Evolutionary conservation across 2,113 vertebrate genomes (phyloP).

Genomic region (Gasterosteus nipponicus): DNA sequence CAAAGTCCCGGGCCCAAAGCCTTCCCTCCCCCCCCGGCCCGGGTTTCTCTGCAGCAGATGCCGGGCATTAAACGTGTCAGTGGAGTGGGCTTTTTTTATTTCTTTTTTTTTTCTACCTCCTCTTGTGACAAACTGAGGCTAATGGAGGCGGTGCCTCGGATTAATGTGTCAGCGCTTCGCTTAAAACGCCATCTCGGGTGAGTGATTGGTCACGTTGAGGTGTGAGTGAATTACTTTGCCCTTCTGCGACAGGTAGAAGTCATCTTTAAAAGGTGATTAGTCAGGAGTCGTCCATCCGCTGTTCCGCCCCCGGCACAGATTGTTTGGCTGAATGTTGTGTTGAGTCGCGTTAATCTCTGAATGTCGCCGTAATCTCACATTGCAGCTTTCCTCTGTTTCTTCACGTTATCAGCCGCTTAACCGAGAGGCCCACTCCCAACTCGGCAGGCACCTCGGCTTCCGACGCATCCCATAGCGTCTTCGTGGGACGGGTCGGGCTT

Average conservation of each 20-base stretch:
- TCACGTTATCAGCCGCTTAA: not conserved
- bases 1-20: constrained; percentile 56
- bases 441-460: too few species aligned
- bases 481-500: too few species aligned
- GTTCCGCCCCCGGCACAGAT: constrained; percentile 16
- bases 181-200: constrained; percentile 41
- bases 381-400: constrained; percentile 1
- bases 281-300: constrained; percentile 32
- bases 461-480: too few species aligned
- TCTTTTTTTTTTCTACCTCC: constrained; percentile 47
- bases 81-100: constrained; percentile 40
- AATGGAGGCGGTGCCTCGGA: constrained; percentile 56
- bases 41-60: constrained; percentile 46
- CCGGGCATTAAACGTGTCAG: constrained; percentile 56
- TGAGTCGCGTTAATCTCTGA: constrained; percentile 27
- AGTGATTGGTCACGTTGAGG: constrained; percentile 36
- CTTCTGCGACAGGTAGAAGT: constrained; percentile 36
- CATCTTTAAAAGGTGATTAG: constrained; percentile 56
- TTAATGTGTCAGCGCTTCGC: constrained; percentile 54
- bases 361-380: constrained; percentile 8
- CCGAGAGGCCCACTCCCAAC: too few species aligned
- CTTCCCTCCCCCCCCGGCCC: constrained; percentile 42
- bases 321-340: constrained; percentile 31
- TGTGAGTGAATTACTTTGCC: constrained; percentile 55
- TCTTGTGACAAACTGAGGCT: constrained; percentile 57